Evolutionary conservation across 2,113 vertebrate genomes (phyloP).

Genomic region (Zapornia atra): DNA sequence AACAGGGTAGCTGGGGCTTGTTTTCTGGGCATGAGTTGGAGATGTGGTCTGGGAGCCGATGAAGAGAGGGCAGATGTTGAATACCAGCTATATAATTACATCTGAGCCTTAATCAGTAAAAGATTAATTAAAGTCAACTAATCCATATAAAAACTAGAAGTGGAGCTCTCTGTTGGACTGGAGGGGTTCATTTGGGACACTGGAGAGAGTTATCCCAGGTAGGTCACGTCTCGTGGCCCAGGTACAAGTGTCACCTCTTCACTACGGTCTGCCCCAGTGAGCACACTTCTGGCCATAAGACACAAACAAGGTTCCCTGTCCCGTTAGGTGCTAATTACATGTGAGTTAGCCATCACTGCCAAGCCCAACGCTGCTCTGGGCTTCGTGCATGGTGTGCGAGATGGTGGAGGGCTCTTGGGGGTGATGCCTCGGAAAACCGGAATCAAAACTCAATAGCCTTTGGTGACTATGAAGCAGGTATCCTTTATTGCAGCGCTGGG

Average conservation of each 20-base stretch:
- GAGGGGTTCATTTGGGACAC: not conserved
- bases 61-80: not conserved
- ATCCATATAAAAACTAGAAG: not conserved
- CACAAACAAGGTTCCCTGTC: not conserved
- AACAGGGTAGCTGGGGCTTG: not conserved
- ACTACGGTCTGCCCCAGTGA: fast-evolving
- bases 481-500: no score
- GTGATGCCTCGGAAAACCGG: no score
- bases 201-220: not conserved
- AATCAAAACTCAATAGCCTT: no score
- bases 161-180: not conserved
- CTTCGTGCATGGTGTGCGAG: not conserved
- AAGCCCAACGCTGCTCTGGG: not conserved
- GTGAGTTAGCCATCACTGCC: fast-evolving
- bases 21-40: not conserved
- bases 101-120: not conserved
- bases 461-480: no score
- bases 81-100: not conserved
- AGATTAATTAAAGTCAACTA: not conserved
- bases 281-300: not conserved
- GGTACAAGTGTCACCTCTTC: not conserved
- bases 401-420: not conserved
- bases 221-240: fast-evolving
- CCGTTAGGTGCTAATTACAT: not conserved
- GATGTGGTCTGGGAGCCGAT: not conserved